Percentiles rank a stretch among this genome's conserved stretches.
phyloP scores from a whole-genome alignment of 2,888 invertebrate genomes.

The Pollenia amentaria region DNA sequence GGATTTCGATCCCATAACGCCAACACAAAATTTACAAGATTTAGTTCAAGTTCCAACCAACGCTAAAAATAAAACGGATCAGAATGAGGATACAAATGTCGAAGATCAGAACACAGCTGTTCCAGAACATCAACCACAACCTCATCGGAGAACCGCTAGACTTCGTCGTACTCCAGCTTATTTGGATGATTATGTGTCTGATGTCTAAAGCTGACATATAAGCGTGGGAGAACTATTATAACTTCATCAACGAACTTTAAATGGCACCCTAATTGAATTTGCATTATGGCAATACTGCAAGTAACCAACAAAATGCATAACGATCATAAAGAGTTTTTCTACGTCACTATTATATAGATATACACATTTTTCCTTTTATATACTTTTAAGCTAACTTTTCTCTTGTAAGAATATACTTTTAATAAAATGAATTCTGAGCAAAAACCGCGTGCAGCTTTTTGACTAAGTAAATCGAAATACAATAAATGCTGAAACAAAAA shows the following conservation, averaged over 20 bases:
- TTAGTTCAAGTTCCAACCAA: neutral
- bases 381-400: too few relatives aligned
- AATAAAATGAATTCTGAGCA: too few relatives aligned
- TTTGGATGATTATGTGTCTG: conserved; percentile 17
- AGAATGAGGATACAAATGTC: neutral
- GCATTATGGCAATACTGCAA: too few relatives aligned
- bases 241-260: neutral
- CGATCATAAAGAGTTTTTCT: too few relatives aligned
- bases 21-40: neutral
- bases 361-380: too few relatives aligned
- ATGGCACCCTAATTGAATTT: too few relatives aligned
- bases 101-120: neutral
- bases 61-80: neutral
- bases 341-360: too few relatives aligned
- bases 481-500: too few relatives aligned
- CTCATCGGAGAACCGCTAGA: conserved; percentile 2
- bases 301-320: too few relatives aligned
- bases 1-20: neutral
- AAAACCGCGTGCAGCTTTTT: too few relatives aligned
- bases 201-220: neutral
- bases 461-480: too few relatives aligned
- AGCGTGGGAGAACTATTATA: conserved; percentile 30
- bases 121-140: conserved; percentile 5
- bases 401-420: too few relatives aligned
- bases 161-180: conserved; percentile 24